These are phyloP conservation scores for Encarsia formosa DNA, from an alignment of 2,888 invertebrate genomes.

Conservation along the genomic window DNA sequence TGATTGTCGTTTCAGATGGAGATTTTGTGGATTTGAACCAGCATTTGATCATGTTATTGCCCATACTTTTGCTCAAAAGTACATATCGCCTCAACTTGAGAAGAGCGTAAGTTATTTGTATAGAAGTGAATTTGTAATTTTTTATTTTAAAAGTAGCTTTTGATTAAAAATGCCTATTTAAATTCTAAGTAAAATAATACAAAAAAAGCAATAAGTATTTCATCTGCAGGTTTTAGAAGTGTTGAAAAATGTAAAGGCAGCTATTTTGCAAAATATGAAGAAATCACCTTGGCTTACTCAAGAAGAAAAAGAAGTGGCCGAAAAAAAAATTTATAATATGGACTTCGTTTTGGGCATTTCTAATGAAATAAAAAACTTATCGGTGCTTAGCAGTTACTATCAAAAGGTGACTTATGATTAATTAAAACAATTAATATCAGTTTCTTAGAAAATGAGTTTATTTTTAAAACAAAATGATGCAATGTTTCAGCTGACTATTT, in stretches of 20 bases:
- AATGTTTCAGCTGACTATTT: slow-evolving; percentile 6
- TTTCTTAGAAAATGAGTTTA: background rate
- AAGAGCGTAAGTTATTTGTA: slow-evolving; percentile 2
- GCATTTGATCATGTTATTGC: slow-evolving; percentile 11
- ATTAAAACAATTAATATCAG: background rate
- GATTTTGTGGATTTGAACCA: slow-evolving; percentile 18
- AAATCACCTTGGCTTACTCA: slow-evolving; percentile 8
- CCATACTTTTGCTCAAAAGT: slow-evolving; percentile 8
- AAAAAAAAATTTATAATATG: slow-evolving; percentile 12
- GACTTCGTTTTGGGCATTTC: slow-evolving; percentile 10
- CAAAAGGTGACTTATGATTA: slow-evolving; percentile 3
- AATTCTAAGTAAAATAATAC: too few species aligned
- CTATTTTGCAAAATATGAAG: slow-evolving; percentile 2
- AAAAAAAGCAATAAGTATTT: too few species aligned
- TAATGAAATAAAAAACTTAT: slow-evolving; percentile 11
- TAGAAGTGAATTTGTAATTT: background rate
- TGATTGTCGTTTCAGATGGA: slow-evolving; percentile 5
- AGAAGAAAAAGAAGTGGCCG: slow-evolving; percentile 1
- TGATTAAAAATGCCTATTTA: too few species aligned
- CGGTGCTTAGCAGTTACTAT: slow-evolving; percentile 6
- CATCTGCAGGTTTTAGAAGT: slow-evolving; percentile 2
- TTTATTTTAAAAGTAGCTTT: slow-evolving; percentile 2
- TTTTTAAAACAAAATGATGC: background rate
- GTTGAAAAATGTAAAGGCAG: slow-evolving; percentile 12
- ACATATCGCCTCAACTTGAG: slow-evolving; percentile 2